Base-by-base conservation (phyloP, 2,113 vertebrate species). In the Strigops habroptila region DNA sequence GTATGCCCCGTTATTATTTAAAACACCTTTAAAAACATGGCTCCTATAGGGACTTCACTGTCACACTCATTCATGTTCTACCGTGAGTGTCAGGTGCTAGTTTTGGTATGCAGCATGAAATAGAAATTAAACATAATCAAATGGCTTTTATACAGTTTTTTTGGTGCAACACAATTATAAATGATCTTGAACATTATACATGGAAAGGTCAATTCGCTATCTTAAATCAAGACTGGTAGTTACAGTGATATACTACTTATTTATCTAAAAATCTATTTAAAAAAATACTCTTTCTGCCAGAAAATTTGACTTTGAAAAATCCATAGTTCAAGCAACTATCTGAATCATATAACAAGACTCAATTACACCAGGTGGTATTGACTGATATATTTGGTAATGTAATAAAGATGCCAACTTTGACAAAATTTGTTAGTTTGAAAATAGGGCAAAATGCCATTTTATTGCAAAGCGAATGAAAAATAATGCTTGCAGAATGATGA, bases 371-470 rank as follows among this genome's bases (percentile, higher is more conserved):
- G 90, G 79, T 95, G 65, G 46, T 97, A 95, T 91, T 96, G 95
- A 97, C 63, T 92, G 84, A 95, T 96, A 41, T 84, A 91, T 97
- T 96, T 97, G 86, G 82, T 97, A 97, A 96, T 71, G 53, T 90
- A 95, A 97, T 94, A 97, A 97, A 97, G 87, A 97, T 96, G 97
- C 85, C 95, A 97, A 88, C 33, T 55, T 64, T 96, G 90, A 96
- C 81, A 97, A 88, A 96, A 97, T 89, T 87, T 86, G 90, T 97
- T 97, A 96, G 82, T 84, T 86, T 80, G 85, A 94, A 97, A 97
- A 97, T 83, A 96, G 80, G 82, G 83, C 79, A 96, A 97, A 97
- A 92, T 91, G 90, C 80, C 95, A 88, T 95, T 97, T 96, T 86
- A 95, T 81, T 83, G 86, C 75, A 90, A 96, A 95, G 55, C 43